Evolutionary conservation across 2,888 invertebrate genomes (phyloP).

Genomic region (Agapetus fuscipes): DNA sequence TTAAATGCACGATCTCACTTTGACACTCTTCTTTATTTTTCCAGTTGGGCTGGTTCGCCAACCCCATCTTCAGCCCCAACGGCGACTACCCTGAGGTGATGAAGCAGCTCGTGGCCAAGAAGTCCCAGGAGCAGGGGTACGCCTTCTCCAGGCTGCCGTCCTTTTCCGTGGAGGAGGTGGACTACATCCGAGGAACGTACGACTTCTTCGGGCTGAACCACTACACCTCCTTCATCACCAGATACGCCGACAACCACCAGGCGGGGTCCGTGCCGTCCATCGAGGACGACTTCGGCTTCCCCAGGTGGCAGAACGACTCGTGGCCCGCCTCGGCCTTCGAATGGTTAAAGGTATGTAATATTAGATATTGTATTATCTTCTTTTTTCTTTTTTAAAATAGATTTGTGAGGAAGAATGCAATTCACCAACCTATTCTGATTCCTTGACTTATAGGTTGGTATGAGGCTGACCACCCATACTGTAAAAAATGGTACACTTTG

Average conservation of each 20-base stretch:
- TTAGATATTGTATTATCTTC: too few species aligned
- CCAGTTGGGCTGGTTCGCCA: slow-evolving; percentile 56
- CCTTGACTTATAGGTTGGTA: too few species aligned
- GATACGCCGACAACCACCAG: slow-evolving; percentile 13
- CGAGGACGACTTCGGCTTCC: slow-evolving; percentile 17
- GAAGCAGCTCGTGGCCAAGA: slow-evolving; percentile 46
- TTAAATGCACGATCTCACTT: too few species aligned
- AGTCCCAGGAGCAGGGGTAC: slow-evolving; percentile 51
- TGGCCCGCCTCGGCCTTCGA: slow-evolving; percentile 21
- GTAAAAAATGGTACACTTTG: too few species aligned
- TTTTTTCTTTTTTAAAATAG: too few species aligned
- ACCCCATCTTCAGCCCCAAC: slow-evolving; percentile 51
- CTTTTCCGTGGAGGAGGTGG: slow-evolving; percentile 51
- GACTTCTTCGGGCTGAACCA: slow-evolving; percentile 71
- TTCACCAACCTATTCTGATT: too few species aligned
- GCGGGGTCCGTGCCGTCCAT: slow-evolving; percentile 14
- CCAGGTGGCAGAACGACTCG: slow-evolving; percentile 18
- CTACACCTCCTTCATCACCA: slow-evolving; percentile 41
- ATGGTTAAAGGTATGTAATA: slow-evolving; percentile 21
- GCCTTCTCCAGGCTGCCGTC: slow-evolving; percentile 50
- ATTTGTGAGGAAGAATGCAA: background rate
- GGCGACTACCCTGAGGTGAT: slow-evolving; percentile 61
- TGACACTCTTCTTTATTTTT: too few species aligned
- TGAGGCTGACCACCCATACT: too few species aligned
- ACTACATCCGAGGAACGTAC: slow-evolving; percentile 47